Evolutionary conservation across 2,797 vertebrate genomes (phyloP).

Genomic region (Megalops cyprinoides): DNA sequence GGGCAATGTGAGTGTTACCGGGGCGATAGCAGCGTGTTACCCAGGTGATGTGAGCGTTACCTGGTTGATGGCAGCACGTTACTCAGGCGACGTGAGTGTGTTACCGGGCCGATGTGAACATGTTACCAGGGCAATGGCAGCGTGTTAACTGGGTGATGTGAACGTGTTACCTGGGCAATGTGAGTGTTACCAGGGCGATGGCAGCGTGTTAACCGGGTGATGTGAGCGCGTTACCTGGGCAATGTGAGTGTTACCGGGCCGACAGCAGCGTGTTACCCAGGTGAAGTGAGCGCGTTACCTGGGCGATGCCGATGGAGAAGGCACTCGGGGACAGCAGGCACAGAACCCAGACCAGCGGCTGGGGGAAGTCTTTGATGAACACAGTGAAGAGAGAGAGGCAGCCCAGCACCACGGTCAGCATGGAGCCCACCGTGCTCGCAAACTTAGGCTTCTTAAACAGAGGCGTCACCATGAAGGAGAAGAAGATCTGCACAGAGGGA

Average conservation of each 20-base stretch:
- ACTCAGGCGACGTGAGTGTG: too few relatives aligned
- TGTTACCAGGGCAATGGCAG: too few relatives aligned
- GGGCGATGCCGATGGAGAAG: slow-evolving; percentile 90
- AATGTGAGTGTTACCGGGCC: too few relatives aligned
- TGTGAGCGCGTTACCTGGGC: too few relatives aligned
- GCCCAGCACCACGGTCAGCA: slow-evolving; percentile 88
- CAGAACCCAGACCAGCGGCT: slow-evolving; percentile 87
- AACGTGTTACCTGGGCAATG: slow-evolving; percentile 83
- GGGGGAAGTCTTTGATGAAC: slow-evolving; percentile 87
- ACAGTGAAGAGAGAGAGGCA: slow-evolving; percentile 90
- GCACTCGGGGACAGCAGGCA: slow-evolving; percentile 92
- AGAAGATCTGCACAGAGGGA: slow-evolving; percentile 81
- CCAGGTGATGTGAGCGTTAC: slow-evolving; percentile 56
- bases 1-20: too few relatives aligned
- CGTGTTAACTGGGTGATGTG: not conserved
- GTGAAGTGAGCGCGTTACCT: slow-evolving; percentile 69
- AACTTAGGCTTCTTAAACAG: slow-evolving; percentile 95
- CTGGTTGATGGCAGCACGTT: slow-evolving; percentile 91
- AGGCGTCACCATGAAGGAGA: slow-evolving; percentile 94
- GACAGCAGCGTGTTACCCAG: too few relatives aligned
- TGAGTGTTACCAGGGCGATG: too few relatives aligned
- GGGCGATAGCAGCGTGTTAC: too few relatives aligned
- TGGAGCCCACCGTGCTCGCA: slow-evolving; percentile 90
- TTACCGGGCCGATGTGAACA: too few relatives aligned
- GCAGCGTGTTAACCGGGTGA: not conserved